phyloP scores from a whole-genome alignment of 2,797 vertebrate species.

The Falco biarmicus region DNA sequence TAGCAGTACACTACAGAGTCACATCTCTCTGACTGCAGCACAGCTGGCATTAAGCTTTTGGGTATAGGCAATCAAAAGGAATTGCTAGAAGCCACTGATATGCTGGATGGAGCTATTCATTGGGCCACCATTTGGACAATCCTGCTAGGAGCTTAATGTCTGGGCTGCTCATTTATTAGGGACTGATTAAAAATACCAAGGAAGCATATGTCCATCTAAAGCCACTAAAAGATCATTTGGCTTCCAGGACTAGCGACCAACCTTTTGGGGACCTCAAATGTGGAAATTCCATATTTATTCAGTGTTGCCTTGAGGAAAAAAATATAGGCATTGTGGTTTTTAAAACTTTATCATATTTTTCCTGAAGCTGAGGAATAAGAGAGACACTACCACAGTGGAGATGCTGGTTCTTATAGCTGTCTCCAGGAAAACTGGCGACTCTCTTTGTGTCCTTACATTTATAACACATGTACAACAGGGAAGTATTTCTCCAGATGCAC shows the following conservation, averaged over 20 bases:
- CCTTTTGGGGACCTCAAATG: not conserved
- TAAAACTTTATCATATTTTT: not conserved
- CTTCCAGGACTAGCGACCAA: not conserved
- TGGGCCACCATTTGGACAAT: not conserved
- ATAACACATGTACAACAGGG: not conserved
- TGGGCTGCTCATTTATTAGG: not conserved
- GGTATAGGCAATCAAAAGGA: not conserved
- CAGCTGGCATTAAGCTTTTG: not conserved
- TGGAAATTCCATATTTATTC: not conserved
- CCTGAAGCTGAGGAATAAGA: not conserved
- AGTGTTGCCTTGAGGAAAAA: not conserved
- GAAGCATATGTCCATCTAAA: not conserved
- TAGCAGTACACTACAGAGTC: not conserved
- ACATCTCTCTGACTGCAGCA: not conserved
- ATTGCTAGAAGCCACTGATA: not conserved
- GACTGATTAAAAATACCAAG: not conserved
- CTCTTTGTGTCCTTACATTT: accelerated
- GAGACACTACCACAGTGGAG: not conserved
- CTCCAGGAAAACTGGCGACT: not conserved
- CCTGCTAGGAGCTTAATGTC: not conserved
- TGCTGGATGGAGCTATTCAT: not conserved
- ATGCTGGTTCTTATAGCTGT: not conserved
- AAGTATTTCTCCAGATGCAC: not conserved
- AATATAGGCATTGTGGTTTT: not conserved
- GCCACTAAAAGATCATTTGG: not conserved